Base-by-base conservation (phyloP, 2,888 invertebrate genomes). In the Anthrax anthrax region DNA sequence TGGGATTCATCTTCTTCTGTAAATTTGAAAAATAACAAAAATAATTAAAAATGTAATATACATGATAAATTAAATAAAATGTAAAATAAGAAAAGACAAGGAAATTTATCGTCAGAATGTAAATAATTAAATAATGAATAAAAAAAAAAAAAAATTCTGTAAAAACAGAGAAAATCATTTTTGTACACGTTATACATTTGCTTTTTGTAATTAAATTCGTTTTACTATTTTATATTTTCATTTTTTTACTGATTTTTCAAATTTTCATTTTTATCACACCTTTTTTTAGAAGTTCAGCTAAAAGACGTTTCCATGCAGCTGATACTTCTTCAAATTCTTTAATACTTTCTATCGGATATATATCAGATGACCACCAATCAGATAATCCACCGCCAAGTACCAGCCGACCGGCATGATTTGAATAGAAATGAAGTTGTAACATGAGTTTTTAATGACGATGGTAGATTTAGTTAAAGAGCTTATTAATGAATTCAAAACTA, bases 1-100 rank as follows among this genome's bases (percentile, higher is more conserved):
- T 92, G 90, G 63, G 90, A 89, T 72, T 94, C 92, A 74, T 95
- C 92, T 70, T 92, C 90, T 75, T 91, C 92, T 92, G 16, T 12
- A 36, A 32, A 12, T 32, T 12, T 32, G 82, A 14, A 62, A 64
- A 49, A 23, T 23, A 76, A 54, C 57, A 56, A 70, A 72, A 57
- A 61, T 61, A 56, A 70, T 72, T 55, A 60, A 58, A 50, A 52
- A 46, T 19, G 39, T 23, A 13, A 42, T n/a, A 47, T 32, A 16
- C 39, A 43, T n/a, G n/a, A n/a, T 23, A 23, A 23, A 23, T 23
- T 23, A 4, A 8, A 23, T 23, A 23, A 23, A 6, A 23, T 6
- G 23, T 8, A 23, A 8, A 23, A 23, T 23, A 23, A 23, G 4
- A 6, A 8, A 23, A n/a, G n/a, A 23, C 8, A 23, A 23, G 23